phyloP scores from a whole-genome alignment of 2,113 vertebrate species.

The Benthochromis sp. region DNA sequence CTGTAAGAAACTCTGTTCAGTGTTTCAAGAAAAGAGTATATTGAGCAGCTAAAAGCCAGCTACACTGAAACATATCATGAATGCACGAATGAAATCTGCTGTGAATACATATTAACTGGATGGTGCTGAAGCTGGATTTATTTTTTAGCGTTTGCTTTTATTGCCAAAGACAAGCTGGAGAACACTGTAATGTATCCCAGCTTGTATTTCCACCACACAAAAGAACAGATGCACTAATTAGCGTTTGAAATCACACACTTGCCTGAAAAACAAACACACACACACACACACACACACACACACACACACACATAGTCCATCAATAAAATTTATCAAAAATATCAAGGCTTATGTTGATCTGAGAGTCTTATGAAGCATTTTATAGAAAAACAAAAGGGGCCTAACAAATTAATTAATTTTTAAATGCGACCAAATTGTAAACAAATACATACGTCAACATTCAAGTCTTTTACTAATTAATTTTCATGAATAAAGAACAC shows the following conservation, averaged over 20 bases:
- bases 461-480: not conserved
- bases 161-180: not conserved
- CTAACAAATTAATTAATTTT: not conserved
- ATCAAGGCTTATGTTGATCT: not conserved
- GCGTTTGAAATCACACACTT: not conserved
- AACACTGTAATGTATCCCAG: not conserved
- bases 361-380: not conserved
- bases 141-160: not conserved
- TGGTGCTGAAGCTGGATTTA: not conserved
- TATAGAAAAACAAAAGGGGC: not conserved
- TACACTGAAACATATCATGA: not conserved
- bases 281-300: not conserved
- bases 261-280: not conserved
- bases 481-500: not conserved
- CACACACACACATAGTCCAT: not conserved
- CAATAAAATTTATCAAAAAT: not conserved
- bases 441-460: not conserved
- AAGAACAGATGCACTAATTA: slow-evolving; percentile 22
- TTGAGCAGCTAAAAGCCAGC: not conserved
- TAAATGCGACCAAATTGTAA: not conserved
- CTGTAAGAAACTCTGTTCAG: not conserved
- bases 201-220: not conserved
- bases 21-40: not conserved
- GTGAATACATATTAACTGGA: not conserved
- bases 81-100: not conserved